These are phyloP conservation scores for Calliopsis andreniformis DNA, from an alignment of 1,140 invertebrate genomes.

Conservation along the genomic window DNA sequence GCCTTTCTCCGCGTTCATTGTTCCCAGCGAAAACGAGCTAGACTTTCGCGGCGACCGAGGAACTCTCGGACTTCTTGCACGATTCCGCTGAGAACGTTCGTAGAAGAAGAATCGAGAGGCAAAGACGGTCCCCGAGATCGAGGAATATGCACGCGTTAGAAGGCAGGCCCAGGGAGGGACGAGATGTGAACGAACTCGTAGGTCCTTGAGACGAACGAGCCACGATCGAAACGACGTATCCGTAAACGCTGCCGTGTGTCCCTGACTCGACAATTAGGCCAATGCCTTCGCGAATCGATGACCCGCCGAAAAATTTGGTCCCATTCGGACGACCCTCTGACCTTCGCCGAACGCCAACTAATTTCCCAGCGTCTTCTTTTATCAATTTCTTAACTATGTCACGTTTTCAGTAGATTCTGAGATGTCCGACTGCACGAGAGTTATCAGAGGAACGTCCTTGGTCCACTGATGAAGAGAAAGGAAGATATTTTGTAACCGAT, in stretches of 20 bases:
- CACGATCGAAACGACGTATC: constrained; percentile 16
- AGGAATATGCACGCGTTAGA: neutral
- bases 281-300: constrained; percentile 46
- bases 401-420: no score
- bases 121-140: neutral
- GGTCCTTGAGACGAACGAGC: constrained; percentile 23
- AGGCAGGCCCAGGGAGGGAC: neutral
- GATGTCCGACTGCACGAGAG: no score
- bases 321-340: no score
- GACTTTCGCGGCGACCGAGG: no score
- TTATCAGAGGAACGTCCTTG: no score
- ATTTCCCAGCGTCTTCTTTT: no score
- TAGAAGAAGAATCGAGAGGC: neutral
- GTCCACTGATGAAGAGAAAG: no score
- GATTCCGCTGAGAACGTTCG: neutral
- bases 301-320: constrained; percentile 43
- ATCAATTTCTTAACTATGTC: no score
- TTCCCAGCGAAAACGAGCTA: neutral
- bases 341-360: no score
- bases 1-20: neutral
- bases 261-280: constrained; percentile 50
- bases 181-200: constrained; percentile 38
- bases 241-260: constrained; percentile 21
- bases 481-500: no score
- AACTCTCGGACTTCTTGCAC: no score